phyloP scores from a whole-genome alignment of 2,113 vertebrate genomes.

The Pangasianodon gigas region DNA sequence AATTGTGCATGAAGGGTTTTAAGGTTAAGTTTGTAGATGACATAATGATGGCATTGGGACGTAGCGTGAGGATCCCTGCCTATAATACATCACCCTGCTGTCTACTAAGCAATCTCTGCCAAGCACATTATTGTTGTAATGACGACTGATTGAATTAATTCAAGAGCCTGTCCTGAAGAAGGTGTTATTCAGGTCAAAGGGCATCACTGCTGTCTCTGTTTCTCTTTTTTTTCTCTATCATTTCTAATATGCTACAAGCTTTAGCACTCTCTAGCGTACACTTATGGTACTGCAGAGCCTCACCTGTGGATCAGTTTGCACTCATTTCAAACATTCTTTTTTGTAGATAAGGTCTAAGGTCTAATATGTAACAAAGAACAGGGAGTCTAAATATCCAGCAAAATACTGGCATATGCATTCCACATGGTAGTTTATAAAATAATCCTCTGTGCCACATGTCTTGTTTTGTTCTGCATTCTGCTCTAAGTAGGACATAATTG shows the following conservation, averaged over 20 bases:
- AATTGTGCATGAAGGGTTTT: not conserved
- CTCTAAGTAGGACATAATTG: not conserved
- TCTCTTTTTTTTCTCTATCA: not conserved
- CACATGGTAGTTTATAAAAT: constrained; percentile 3
- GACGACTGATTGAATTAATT: not conserved
- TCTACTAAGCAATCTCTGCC: constrained; percentile 2
- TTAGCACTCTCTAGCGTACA: constrained; percentile 49
- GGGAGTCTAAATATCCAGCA: not conserved
- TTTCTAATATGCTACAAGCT: constrained; percentile 40
- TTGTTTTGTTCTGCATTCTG: constrained; percentile 7
- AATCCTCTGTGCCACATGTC: not conserved
- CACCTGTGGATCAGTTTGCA: not conserved
- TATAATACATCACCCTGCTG: not conserved
- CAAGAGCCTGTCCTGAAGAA: not conserved
- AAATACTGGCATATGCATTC: not conserved
- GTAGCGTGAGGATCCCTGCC: not conserved
- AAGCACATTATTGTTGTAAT: constrained; percentile 16
- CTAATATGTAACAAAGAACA: not conserved
- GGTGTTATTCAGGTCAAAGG: constrained; percentile 20
- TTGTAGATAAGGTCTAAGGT: not conserved
- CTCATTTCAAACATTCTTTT: not conserved
- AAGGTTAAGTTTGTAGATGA: not conserved
- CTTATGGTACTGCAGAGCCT: not conserved
- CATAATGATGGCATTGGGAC: not conserved
- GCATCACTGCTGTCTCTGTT: not conserved